phyloP scores from a whole-genome alignment of 1,140 invertebrate genomes.

The Pachypsylla venusta region DNA sequence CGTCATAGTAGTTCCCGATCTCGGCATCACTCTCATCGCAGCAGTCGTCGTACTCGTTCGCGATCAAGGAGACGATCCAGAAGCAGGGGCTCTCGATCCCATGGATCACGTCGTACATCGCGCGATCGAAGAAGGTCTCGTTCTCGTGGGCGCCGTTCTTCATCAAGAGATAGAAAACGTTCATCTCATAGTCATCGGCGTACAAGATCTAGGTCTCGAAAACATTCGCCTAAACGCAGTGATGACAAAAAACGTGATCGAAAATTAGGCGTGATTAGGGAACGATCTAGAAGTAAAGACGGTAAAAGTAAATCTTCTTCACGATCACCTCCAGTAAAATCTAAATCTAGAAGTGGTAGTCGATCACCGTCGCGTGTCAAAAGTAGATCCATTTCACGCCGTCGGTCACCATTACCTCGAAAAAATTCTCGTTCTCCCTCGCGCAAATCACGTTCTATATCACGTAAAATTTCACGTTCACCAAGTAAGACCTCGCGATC shows the following conservation, averaged over 20 bases:
- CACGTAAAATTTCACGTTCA: not conserved
- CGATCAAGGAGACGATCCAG: conserved; percentile 33
- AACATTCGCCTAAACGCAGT: conserved; percentile 23
- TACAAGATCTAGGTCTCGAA: conserved; percentile 32
- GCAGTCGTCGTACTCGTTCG: conserved; percentile 26
- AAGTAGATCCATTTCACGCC: conserved; percentile 4
- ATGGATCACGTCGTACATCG: conserved; percentile 40
- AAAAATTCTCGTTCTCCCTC: not conserved
- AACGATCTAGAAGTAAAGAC: not conserved
- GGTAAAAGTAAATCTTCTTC: conserved; percentile 3
- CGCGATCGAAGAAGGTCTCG: conserved; percentile 37
- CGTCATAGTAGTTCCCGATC: conserved; percentile 35
- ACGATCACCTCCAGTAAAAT: not conserved
- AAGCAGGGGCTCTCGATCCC: conserved; percentile 35
- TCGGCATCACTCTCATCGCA: conserved; percentile 26
- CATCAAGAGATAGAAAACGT: conserved; percentile 29
- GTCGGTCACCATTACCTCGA: conserved; percentile 1
- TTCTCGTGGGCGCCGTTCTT: conserved; percentile 29
- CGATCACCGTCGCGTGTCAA: not conserved
- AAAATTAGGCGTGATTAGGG: not conserved
- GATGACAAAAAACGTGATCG: conserved; percentile 2
- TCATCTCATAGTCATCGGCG: conserved; percentile 33
- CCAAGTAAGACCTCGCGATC: not conserved
- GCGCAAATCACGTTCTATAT: not conserved
- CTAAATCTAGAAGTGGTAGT: not conserved